Base-by-base conservation (phyloP, 2,888 invertebrate species). In the Mesorhabditis belari region DNA sequence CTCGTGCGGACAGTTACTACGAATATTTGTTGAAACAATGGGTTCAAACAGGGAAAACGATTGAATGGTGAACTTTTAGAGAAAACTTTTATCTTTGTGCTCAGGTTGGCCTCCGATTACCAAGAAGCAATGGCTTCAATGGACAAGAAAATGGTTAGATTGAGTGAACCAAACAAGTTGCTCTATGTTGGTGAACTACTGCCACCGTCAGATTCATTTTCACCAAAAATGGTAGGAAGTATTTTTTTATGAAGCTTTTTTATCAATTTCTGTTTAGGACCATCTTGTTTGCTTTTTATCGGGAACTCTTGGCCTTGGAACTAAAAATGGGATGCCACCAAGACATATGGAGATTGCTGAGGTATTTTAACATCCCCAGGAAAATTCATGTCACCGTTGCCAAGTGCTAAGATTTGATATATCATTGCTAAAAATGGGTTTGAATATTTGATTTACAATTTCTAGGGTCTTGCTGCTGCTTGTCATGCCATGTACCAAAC, bases 1-100 rank as follows among this genome's bases (percentile, higher is more conserved):
- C 96, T 0, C 85, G 96, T 49, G 94, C 93, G 0, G 98, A 98
- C 83, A 93, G 92, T 77, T 99, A 98, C 83, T 98, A 99, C 82
- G 98, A 98, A 82, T 98, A 98, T 83, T 85, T 98, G 65, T 85
- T 98, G 3, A 99, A 99, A 79, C 95, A 96, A 81, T 98, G 95
- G 94, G 84, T 98, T 59, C 96, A 98, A 84, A 93, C 93, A 3
- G 95, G 94, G 21, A 91, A 90, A 71, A 82, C 77, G 5, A 80
- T 82, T 52, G 77, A 81, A 21, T 81, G 82, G 84, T 84, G 68
- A 65, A 79, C 64, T 62, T 12, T n/a, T n/a, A n/a, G n/a, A n/a
- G n/a, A n/a, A n/a, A n/a, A 17, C n/a, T 49, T 51, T 12, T 58
- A 12, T 50, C 21, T 54, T 28, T 24, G 2, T 35, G 44, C 50